Evolutionary conservation across 1,140 invertebrate species (phyloP).

Genomic region (Monochamus saltuarius): DNA sequence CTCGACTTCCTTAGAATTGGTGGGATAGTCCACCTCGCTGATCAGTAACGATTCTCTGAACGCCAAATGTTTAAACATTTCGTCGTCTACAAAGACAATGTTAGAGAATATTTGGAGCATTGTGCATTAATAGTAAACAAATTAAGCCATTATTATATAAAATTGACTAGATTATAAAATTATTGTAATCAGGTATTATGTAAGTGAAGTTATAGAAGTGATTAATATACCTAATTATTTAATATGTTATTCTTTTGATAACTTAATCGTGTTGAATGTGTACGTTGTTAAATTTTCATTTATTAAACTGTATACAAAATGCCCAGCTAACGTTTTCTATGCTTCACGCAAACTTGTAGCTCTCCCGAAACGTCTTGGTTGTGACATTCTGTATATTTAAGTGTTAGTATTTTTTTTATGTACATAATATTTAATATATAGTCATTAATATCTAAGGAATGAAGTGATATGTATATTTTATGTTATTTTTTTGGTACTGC

Average conservation of each 20-base stretch:
- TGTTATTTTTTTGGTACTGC: constrained; percentile 12
- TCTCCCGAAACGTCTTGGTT: neutral
- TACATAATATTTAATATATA: neutral
- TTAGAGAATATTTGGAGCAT: neutral
- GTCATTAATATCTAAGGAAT: constrained; percentile 6
- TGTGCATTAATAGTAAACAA: neutral
- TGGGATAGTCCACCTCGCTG: constrained; percentile 28
- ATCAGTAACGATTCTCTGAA: constrained; percentile 43
- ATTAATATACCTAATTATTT: neutral
- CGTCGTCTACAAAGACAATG: constrained; percentile 43
- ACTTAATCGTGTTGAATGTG: neutral
- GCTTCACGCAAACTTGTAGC: too few species aligned
- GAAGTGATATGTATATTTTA: constrained; percentile 17
- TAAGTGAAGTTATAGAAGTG: neutral
- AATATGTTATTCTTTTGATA: neutral
- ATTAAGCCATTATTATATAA: neutral
- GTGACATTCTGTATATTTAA: neutral
- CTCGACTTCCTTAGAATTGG: neutral
- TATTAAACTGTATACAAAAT: too few species aligned
- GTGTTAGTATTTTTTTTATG: neutral
- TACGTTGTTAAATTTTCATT: neutral
- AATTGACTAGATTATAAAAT: neutral
- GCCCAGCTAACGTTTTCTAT: too few species aligned
- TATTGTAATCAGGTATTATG: neutral
- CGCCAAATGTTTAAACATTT: constrained; percentile 43